These are phyloP conservation scores for Cyprinodon diabolis DNA, from an alignment of 2,797 vertebrate species.

Conservation along the genomic window DNA sequence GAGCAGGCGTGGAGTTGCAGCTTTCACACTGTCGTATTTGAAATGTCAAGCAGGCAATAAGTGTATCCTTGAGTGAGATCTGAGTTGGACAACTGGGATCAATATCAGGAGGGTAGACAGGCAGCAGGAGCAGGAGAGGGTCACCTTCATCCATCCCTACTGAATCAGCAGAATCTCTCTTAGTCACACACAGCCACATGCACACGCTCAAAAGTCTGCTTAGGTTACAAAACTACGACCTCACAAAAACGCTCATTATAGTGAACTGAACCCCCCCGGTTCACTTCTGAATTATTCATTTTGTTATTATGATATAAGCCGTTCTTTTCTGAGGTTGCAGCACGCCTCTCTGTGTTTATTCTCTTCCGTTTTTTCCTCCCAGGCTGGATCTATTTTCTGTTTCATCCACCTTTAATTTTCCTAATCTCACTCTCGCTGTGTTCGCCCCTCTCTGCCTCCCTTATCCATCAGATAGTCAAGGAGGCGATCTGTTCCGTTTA, in stretches of 20 bases:
- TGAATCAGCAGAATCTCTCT: conserved; percentile 84
- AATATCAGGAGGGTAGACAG: conserved; percentile 79
- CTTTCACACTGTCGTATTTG: conserved; percentile 71
- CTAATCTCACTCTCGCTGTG: conserved; percentile 21
- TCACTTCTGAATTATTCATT: conserved; percentile 64
- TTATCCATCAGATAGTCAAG: conserved; percentile 56
- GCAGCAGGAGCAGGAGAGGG: conserved; percentile 73
- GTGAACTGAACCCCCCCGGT: conserved; percentile 34
- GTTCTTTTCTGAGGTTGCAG: conserved; percentile 41
- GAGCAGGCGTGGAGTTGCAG: conserved; percentile 48
- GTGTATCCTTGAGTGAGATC: conserved; percentile 73
- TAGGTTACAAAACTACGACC: conserved; percentile 79
- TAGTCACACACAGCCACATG: conserved; percentile 36
- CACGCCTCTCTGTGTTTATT: conserved; percentile 25
- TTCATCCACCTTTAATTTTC: conserved; percentile 29
- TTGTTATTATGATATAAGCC: conserved; percentile 52
- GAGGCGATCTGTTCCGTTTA: conserved; percentile 68
- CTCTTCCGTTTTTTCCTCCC: conserved; percentile 16
- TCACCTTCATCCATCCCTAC: conserved; percentile 84
- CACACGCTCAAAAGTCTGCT: conserved; percentile 63
- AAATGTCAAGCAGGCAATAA: conserved; percentile 73
- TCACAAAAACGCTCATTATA: conserved; percentile 70
- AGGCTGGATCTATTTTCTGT: conserved; percentile 8
- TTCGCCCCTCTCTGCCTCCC: conserved; percentile 31
- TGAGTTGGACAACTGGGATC: conserved; percentile 74